A percentile compares a stretch with the other conserved stretches of the same genome.
Evolutionary conservation across 2,888 invertebrate genomes (phyloP).

Genomic region (Tryphoninae sp.): DNA sequence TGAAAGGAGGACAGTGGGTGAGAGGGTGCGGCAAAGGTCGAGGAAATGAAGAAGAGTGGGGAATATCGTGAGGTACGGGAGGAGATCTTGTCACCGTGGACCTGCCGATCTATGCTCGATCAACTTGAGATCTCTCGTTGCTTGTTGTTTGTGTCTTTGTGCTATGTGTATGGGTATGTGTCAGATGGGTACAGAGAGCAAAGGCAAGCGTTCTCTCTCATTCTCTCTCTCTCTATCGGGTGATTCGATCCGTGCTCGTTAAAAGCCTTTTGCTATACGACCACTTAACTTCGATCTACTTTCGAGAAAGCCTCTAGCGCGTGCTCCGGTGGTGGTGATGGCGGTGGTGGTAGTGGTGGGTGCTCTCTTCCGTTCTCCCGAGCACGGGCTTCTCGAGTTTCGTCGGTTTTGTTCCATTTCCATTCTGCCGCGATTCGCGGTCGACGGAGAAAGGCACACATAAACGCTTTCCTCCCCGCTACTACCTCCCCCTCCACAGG

Average conservation of each 20-base stretch:
- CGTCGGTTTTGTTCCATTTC: constrained; percentile 48
- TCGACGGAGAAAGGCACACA: constrained; percentile 38
- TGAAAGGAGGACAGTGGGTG: constrained; percentile 4
- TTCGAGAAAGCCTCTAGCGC: constrained; percentile 66
- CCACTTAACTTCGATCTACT: constrained; percentile 71
- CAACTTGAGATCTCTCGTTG: constrained; percentile 48
- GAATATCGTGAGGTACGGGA: not conserved
- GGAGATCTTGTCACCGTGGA: constrained; percentile 54
- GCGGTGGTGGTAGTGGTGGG: not conserved
- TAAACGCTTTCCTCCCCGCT: not conserved
- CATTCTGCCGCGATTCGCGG: constrained; percentile 32
- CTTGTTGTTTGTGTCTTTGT: not conserved
- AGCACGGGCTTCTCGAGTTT: constrained; percentile 36
- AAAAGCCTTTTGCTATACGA: constrained; percentile 68
- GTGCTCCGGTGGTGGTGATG: constrained; percentile 20
- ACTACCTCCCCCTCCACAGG: constrained; percentile 22
- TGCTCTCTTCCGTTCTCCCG: not conserved
- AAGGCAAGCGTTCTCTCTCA: constrained; percentile 64
- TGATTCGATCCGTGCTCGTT: constrained; percentile 73
- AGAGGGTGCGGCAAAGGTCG: constrained; percentile 22
- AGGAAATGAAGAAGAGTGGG: constrained; percentile 21
- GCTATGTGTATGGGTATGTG: not conserved
- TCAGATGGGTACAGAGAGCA: constrained; percentile 12
- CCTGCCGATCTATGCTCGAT: constrained; percentile 57
- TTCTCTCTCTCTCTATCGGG: constrained; percentile 68